phyloP scores from a whole-genome alignment of 2,797 vertebrate genomes.

The Danio choprae region DNA sequence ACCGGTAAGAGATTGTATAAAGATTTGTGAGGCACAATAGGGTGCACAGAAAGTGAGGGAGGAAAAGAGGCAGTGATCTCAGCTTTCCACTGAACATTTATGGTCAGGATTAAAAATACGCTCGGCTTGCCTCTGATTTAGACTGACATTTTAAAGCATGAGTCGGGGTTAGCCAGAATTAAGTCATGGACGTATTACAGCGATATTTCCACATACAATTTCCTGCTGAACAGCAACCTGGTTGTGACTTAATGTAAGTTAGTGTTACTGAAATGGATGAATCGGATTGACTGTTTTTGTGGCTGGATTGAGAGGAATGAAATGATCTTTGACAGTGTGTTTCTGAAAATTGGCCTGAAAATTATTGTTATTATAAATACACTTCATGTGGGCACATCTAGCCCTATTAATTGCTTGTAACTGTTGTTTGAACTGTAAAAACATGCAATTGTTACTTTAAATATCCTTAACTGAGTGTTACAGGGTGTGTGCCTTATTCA shows the following conservation, averaged over 20 bases:
- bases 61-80: conserved; percentile 32
- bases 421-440: neutral
- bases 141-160: conserved; percentile 47
- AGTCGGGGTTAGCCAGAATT: conserved; percentile 40
- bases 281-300: neutral
- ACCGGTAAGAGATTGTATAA: conserved; percentile 45
- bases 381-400: neutral
- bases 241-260: neutral
- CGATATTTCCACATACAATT: conserved; percentile 48
- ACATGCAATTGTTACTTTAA: neutral
- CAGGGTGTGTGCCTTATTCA: no score
- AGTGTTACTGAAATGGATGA: neutral
- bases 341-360: conserved; percentile 1
- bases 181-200: conserved; percentile 45
- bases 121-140: conserved; percentile 48
- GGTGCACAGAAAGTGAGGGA: conserved; percentile 22
- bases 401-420: neutral
- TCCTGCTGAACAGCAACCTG: conserved; percentile 21
- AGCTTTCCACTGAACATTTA: conserved; percentile 55
- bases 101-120: conserved; percentile 51
- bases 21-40: conserved; percentile 47
- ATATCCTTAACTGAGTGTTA: no score
- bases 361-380: neutral
- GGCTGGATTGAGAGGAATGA: neutral
- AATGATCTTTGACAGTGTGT: conserved; percentile 4